phyloP scores from a whole-genome alignment of 2,113 vertebrate genomes.

The Thunnus maccoyii region DNA sequence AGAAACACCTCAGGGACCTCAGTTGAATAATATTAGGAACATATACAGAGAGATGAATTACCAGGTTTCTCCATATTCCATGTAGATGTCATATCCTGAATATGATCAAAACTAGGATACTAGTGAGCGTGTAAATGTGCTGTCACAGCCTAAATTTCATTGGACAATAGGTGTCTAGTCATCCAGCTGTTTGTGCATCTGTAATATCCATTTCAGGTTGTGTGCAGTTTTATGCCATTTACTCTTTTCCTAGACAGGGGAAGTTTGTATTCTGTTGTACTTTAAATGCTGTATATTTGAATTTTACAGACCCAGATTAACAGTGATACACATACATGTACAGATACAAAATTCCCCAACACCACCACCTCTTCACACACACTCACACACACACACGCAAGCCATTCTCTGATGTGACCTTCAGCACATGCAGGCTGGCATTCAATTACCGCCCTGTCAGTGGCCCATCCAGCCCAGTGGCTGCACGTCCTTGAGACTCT shows the following conservation, averaged over 20 bases:
- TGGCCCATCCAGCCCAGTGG: conserved; percentile 76
- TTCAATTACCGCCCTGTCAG: conserved; percentile 83
- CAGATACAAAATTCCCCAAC: neutral
- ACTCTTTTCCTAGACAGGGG: neutral
- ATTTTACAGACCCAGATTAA: conserved; percentile 26
- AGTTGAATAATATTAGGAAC: too few species aligned
- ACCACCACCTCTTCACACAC: neutral
- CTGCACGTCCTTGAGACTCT: conserved; percentile 76
- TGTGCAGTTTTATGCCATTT: neutral
- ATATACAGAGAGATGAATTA: too few species aligned
- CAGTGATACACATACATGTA: neutral
- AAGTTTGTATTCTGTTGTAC: neutral
- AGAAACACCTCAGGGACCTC: too few species aligned
- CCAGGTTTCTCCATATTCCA: too few species aligned
- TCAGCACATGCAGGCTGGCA: conserved; percentile 79
- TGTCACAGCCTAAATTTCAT: neutral
- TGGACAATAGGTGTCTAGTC: neutral
- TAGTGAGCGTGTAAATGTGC: neutral
- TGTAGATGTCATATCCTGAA: too few species aligned
- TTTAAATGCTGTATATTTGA: neutral
- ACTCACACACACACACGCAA: conserved; percentile 24
- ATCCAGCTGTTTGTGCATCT: neutral
- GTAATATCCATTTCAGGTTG: neutral
- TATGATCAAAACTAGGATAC: neutral
- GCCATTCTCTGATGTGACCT: conserved; percentile 78